These are phyloP conservation scores for Orius insidiosus DNA, from an alignment of 1,140 invertebrate species.

Conservation along the genomic window DNA sequence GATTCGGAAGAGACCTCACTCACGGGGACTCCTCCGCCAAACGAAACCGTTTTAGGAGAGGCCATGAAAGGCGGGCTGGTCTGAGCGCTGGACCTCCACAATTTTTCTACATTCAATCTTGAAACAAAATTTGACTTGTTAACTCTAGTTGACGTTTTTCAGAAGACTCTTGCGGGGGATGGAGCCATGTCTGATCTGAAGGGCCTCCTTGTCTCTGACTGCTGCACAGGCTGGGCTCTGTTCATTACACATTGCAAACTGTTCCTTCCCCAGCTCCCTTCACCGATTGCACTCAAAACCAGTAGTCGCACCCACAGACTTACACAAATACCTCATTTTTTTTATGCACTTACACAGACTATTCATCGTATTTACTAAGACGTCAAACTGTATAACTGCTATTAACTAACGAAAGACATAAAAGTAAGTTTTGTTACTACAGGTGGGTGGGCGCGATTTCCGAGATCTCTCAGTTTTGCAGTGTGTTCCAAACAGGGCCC, in stretches of 20 bases:
- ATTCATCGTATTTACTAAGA: not conserved
- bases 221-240: not conserved
- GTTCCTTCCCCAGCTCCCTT: slow-evolving; percentile 2
- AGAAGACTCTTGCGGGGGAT: slow-evolving; percentile 6
- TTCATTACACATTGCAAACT: slow-evolving; percentile 10
- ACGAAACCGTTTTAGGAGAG: not conserved
- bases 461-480: slow-evolving; percentile 6
- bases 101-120: slow-evolving; percentile 2
- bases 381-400: not conserved
- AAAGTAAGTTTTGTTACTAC: slow-evolving; percentile 1
- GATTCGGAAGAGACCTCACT: slow-evolving; percentile 13
- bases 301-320: slow-evolving; percentile 1
- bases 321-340: slow-evolving; percentile 1
- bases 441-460: too few relatives aligned
- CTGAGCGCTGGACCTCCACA: slow-evolving; percentile 5
- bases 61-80: slow-evolving; percentile 7
- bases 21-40: slow-evolving; percentile 4
- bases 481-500: slow-evolving; percentile 10
- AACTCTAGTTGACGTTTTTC: slow-evolving; percentile 6
- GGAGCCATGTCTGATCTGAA: slow-evolving; percentile 8
- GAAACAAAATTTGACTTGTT: slow-evolving; percentile 5
- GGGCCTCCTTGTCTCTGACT: slow-evolving; percentile 7
- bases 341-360: not conserved
- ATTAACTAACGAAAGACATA: not conserved
- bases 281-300: not conserved